Percentiles rank a stretch among this genome's conserved stretches.
phyloP scores from a whole-genome alignment of 1,140 invertebrate species.

The Paramacrobiotus metropolitanus region DNA sequence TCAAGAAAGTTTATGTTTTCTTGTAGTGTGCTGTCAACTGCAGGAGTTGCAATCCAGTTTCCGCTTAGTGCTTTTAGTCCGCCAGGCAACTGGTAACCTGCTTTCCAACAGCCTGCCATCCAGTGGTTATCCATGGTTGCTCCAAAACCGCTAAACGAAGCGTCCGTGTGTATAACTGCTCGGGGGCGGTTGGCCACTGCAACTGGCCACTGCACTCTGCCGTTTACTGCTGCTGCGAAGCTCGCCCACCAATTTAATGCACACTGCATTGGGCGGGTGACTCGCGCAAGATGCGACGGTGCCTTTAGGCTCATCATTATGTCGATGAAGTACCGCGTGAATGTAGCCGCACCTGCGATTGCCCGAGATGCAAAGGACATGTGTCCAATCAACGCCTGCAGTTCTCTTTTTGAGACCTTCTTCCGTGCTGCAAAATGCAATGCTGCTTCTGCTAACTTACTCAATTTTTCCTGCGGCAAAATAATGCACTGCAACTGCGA shows the following conservation, averaged over 20 bases:
- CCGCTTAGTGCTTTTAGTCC: not conserved
- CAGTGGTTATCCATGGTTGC: not conserved
- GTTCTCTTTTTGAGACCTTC: not conserved
- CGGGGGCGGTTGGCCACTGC: not conserved
- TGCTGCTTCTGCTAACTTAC: not conserved
- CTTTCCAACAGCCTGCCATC: not conserved
- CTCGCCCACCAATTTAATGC: not conserved
- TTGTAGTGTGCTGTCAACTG: not conserved
- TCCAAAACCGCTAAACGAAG: not conserved
- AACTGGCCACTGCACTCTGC: not conserved
- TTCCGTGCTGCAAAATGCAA: too few relatives aligned
- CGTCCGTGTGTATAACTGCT: not conserved
- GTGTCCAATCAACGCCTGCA: not conserved
- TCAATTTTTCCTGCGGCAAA: not conserved
- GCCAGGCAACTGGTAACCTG: not conserved
- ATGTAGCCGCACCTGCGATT: not conserved
- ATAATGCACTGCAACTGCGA: not conserved
- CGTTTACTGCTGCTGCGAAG: not conserved
- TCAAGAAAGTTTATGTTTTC: slow-evolving; percentile 1
- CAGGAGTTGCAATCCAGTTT: not conserved
- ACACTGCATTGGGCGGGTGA: not conserved
- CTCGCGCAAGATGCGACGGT: not conserved
- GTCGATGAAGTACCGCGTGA: not conserved
- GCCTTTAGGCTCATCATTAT: not conserved
- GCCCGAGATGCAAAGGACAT: not conserved